Conservation (phyloP, 2,888 invertebrate species). For the Caradrina clavipalpis region DNA sequence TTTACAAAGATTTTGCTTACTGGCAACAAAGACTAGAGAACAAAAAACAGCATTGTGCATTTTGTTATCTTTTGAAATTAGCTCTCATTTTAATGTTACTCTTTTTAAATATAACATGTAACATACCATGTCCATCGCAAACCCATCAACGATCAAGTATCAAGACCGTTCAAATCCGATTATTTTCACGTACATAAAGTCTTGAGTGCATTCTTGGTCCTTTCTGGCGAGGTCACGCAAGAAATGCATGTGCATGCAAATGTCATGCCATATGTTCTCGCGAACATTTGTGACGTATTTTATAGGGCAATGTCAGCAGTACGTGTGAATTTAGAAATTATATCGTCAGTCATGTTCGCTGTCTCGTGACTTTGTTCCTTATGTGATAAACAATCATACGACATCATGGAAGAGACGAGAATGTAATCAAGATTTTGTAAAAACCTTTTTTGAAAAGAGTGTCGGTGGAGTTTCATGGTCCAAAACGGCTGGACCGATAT, state of each 20-base stretch:
- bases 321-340: constrained; percentile 67
- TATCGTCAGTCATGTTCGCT: constrained; percentile 25
- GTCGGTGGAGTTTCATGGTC: no score
- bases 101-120: background rate
- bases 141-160: constrained; percentile 21
- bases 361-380: constrained; percentile 6
- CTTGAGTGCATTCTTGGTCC: constrained; percentile 42
- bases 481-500: no score
- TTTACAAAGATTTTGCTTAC: no score
- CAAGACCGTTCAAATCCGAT: constrained; percentile 23
- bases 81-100: no score
- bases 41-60: background rate
- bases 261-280: constrained; percentile 61
- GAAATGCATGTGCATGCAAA: constrained; percentile 50
- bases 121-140: background rate
- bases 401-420: no score
- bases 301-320: constrained; percentile 72
- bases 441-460: no score
- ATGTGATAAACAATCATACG: background rate
- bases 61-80: no score
- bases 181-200: constrained; percentile 42
- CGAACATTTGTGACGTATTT: constrained; percentile 62
- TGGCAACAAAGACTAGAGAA: no score
- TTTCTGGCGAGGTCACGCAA: constrained; percentile 51
- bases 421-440: no score